phyloP scores from a whole-genome alignment of 2,113 vertebrate genomes.

The Clinocottus analis region DNA sequence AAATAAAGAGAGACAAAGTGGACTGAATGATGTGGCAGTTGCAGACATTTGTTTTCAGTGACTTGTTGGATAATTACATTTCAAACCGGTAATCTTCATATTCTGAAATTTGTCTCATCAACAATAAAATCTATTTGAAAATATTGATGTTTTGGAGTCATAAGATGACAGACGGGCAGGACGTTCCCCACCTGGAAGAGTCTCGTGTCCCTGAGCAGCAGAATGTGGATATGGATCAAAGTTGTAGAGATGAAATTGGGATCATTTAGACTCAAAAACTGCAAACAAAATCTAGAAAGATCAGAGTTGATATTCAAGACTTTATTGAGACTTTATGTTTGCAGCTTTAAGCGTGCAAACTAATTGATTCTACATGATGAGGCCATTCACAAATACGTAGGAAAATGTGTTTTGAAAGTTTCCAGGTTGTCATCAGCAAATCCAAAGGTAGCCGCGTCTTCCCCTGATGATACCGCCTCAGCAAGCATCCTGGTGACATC shows the following conservation, averaged over 20 bases:
- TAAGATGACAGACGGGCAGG: background rate
- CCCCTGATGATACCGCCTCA: background rate
- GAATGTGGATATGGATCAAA: background rate
- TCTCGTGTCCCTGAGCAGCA: background rate
- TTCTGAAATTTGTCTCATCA: too few relatives aligned
- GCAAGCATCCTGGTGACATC: rapidly evolving
- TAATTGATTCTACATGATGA: background rate
- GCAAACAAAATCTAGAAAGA: background rate
- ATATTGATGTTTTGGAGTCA: background rate
- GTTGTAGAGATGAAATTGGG: background rate
- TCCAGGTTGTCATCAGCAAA: background rate
- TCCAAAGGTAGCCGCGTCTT: background rate
- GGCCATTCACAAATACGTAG: background rate
- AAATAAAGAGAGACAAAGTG: background rate
- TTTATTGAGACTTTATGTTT: conserved; percentile 22
- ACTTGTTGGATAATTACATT: background rate
- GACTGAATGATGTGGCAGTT: background rate
- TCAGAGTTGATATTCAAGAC: background rate
- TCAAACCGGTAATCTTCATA: too few relatives aligned
- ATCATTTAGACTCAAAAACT: background rate
- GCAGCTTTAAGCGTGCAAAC: background rate
- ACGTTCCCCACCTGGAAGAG: background rate
- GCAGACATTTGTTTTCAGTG: background rate
- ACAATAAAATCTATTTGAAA: conserved; percentile 9
- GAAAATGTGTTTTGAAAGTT: background rate